Base-by-base conservation (phyloP, 1,140 invertebrate genomes). In the Meloidogyne hapla region DNA sequence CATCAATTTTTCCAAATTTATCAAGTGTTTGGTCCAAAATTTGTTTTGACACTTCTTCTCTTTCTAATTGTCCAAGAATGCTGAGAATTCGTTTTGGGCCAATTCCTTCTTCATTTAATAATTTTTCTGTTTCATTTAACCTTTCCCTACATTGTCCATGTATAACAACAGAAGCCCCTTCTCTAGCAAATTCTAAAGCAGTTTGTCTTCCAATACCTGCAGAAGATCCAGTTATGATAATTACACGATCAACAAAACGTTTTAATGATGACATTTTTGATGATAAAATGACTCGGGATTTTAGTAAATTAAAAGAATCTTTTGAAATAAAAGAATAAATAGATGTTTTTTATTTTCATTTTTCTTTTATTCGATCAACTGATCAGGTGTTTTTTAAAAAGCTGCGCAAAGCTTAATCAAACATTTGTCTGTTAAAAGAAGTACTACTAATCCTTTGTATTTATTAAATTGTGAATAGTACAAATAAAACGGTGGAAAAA, bases 1-100 rank as follows among this genome's bases (percentile, higher is more conserved):
- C 76, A 48, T 77, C 76, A 25, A 77, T 77, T 66, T 61, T 62
- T 8, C 75, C 75, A 45, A 78, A 78, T 12, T 61, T 71, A 26
- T 62, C 40, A 26, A 78, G 15, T 12, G 77, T 78, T 45, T 78
- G 10, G 15, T 72, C 26, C 12, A 78, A 33, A 28, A 78, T 63
- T 38, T 40, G 18, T 28, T 76, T 33, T 67, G 48, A 56, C 15
- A 61, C 65, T 77, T 77, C 75, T 62, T n/a, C 38, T n/a, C 78
- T 28, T 26, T 77, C 74, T 38, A 77, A 45, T n/a, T 65, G 64
- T 10, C 74, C 74, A 42, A 69, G 13, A 13, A 76, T 62, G 9
- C 15, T 21, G 6, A 76, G 76, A 21, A 77, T 67, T 56, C 56
- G 38, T n/a, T 77, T 56, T 42, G 25, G 6, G 26, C 9, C 15